A percentile compares a stretch with the other conserved stretches of the same genome.
Evolutionary conservation across 53 echinoderm and acorn worm species (phyloP).

Genomic region (Luidia sarsii): DNA sequence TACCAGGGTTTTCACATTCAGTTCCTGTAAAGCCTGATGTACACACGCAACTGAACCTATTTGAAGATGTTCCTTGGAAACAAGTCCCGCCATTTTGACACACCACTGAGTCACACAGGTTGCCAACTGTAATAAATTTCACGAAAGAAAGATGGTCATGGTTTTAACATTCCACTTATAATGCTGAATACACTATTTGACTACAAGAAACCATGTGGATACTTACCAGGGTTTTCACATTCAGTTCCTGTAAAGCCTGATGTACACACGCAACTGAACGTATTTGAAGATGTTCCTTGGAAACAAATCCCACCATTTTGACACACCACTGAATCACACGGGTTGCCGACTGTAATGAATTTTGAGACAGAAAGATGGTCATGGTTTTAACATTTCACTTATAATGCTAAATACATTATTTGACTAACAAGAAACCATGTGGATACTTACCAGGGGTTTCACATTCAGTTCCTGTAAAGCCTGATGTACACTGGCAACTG

Average conservation of each 20-base stretch:
- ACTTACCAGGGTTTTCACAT: conserved; percentile 6
- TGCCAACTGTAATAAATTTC: background rate
- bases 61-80: background rate
- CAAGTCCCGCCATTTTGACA: conserved; percentile 29
- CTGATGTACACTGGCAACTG: too few species aligned
- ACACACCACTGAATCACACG: background rate
- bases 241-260: background rate
- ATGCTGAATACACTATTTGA: too few species aligned
- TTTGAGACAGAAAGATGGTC: too few species aligned
- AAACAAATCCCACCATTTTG: conserved; percentile 6
- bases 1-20: background rate
- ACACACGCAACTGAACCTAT: background rate
- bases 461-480: too few species aligned
- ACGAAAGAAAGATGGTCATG: background rate
- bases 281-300: background rate
- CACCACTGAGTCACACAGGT: background rate
- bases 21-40: background rate
- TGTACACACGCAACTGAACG: background rate
- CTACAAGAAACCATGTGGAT: too few species aligned
- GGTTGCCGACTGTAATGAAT: too few species aligned
- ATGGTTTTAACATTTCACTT: too few species aligned
- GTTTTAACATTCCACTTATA: too few species aligned
- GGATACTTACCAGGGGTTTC: too few species aligned
- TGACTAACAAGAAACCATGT: too few species aligned
- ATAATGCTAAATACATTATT: too few species aligned